These are phyloP conservation scores for Iphiclides podalirius DNA, from an alignment of 2,888 invertebrate genomes.

Conservation along the genomic window DNA sequence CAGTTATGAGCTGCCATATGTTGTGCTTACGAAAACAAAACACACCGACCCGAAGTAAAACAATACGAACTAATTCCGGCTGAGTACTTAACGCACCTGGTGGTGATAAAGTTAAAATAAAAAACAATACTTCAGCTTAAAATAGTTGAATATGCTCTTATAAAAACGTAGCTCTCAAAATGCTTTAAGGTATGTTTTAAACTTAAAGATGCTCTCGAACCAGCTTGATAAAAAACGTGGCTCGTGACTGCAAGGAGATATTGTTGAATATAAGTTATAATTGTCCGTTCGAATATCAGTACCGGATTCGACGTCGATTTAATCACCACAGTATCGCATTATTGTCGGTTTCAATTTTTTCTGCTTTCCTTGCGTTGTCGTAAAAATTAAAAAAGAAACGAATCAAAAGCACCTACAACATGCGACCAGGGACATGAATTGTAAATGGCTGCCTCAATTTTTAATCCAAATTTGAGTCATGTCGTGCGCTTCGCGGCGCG, in stretches of 20 bases:
- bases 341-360: conserved; percentile 14
- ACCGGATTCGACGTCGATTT: neutral
- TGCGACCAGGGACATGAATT: conserved; percentile 6
- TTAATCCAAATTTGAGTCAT: conserved; percentile 9
- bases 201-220: neutral
- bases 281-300: too few relatives aligned
- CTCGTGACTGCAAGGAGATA: too few relatives aligned
- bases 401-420: conserved; percentile 7
- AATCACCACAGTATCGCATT: neutral
- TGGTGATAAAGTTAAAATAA: conserved; percentile 1
- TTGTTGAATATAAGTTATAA: too few relatives aligned
- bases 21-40: neutral
- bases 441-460: conserved; percentile 15
- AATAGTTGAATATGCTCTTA: neutral
- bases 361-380: conserved; percentile 12
- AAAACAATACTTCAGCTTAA: neutral
- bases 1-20: conserved; percentile 2
- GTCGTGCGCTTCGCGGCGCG: conserved; percentile 7
- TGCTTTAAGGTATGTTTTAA: neutral
- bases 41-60: neutral
- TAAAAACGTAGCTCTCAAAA: neutral
- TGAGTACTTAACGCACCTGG: conserved; percentile 4
- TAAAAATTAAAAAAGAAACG: conserved; percentile 8
- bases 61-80: neutral
- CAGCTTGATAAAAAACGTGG: too few relatives aligned